phyloP scores from a whole-genome alignment of 2,797 vertebrate species.

The Oryzias sinensis region DNA sequence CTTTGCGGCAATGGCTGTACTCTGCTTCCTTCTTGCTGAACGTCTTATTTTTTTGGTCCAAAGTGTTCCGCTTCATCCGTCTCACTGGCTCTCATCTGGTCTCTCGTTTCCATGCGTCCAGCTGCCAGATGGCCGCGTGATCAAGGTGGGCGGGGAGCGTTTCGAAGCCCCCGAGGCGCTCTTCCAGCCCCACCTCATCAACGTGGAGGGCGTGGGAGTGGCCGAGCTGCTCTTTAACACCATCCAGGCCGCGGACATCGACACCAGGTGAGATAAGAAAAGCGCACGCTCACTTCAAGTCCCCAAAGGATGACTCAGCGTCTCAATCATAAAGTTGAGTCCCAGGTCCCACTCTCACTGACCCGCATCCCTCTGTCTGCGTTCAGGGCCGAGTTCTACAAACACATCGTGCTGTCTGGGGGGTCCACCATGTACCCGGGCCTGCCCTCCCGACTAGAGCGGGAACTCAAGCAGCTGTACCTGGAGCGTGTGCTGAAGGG shows the following conservation, averaged over 20 bases:
- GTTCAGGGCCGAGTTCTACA: slow-evolving; percentile 95
- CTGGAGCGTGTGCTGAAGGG: slow-evolving; percentile 97
- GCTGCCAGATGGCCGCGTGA: slow-evolving; percentile 97
- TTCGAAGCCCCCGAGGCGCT: slow-evolving; percentile 97
- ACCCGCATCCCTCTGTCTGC: background rate
- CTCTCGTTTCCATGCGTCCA: slow-evolving; percentile 58
- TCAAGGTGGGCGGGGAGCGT: slow-evolving; percentile 97
- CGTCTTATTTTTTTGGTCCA: slow-evolving; percentile 19
- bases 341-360: background rate
- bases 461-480: slow-evolving; percentile 97
- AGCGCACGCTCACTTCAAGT: background rate
- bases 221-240: slow-evolving; percentile 98
- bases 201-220: slow-evolving; percentile 96
- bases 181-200: slow-evolving; percentile 98
- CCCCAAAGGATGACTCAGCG: no score
- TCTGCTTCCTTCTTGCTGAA: slow-evolving; percentile 74
- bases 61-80: slow-evolving; percentile 15
- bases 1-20: slow-evolving; percentile 66
- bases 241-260: slow-evolving; percentile 98
- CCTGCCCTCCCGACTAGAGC: slow-evolving; percentile 93
- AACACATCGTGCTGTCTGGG: slow-evolving; percentile 97
- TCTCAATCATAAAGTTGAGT: background rate
- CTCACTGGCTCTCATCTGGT: slow-evolving; percentile 18
- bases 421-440: slow-evolving; percentile 99
- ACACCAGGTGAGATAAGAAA: slow-evolving; percentile 85